These are phyloP conservation scores for Macquaria ambigua DNA, from an alignment of 2,113 vertebrate species.

Conservation along the genomic window DNA sequence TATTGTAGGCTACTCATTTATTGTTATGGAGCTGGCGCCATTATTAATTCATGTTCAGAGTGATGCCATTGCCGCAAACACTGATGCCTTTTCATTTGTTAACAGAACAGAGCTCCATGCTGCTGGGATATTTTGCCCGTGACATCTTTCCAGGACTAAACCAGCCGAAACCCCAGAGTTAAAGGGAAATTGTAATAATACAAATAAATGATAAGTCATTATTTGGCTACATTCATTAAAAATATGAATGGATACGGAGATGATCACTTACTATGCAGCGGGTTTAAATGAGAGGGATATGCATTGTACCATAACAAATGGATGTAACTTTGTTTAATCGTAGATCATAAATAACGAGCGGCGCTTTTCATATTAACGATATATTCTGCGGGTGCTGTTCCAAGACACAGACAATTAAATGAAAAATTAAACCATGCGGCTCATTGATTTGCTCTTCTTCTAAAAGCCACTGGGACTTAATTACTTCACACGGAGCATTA, in stretches of 20 bases:
- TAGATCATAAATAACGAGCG: slow-evolving; percentile 55
- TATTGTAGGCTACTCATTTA: slow-evolving; percentile 15
- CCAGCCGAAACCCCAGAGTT: background rate
- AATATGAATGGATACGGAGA: slow-evolving; percentile 41
- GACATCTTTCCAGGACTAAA: background rate
- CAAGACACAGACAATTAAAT: slow-evolving; percentile 54
- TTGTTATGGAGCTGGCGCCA: slow-evolving; percentile 23
- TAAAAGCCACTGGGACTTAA: slow-evolving; percentile 78
- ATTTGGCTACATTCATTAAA: slow-evolving; percentile 20
- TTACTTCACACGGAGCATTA: slow-evolving; percentile 80
- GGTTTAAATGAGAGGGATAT: slow-evolving; percentile 13
- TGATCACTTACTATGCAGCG: slow-evolving; percentile 28
- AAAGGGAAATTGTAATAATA: slow-evolving; percentile 21
- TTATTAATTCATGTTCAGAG: slow-evolving; percentile 68
- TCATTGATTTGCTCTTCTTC: slow-evolving; percentile 72
- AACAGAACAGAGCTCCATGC: background rate
- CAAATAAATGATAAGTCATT: slow-evolving; percentile 15
- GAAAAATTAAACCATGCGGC: slow-evolving; percentile 48
- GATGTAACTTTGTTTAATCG: slow-evolving; percentile 13
- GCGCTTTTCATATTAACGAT: background rate
- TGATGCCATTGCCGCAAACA: slow-evolving; percentile 32
- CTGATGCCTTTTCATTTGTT: slow-evolving; percentile 12
- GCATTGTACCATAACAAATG: slow-evolving; percentile 39
- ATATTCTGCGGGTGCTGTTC: background rate
- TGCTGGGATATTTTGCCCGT: background rate